Conservation (phyloP, 2,888 invertebrate species). For the Clanis bilineata region DNA sequence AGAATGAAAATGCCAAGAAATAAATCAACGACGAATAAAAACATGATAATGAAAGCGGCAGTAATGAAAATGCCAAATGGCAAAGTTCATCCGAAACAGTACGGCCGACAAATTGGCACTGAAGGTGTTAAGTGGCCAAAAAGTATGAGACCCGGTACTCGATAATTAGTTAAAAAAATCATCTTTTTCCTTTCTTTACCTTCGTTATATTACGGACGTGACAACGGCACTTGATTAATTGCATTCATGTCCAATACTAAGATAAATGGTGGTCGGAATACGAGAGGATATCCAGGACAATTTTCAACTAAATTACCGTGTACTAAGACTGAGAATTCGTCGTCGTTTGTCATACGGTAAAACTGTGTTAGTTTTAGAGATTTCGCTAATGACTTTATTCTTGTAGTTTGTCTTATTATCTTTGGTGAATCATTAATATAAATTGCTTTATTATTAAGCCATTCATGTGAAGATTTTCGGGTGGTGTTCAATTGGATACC, state of each 20-base stretch:
- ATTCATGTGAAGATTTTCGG: slow-evolving; percentile 30
- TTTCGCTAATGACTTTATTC: slow-evolving; percentile 67
- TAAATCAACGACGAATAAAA: slow-evolving; percentile 15
- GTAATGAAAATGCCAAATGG: slow-evolving; percentile 15
- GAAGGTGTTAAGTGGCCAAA: slow-evolving; percentile 73
- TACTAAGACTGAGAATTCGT: neutral
- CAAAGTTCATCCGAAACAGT: slow-evolving; percentile 25
- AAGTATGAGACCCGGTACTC: slow-evolving; percentile 59
- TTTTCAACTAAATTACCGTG: neutral
- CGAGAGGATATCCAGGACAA: neutral
- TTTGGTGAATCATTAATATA: slow-evolving; percentile 55
- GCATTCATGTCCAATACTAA: slow-evolving; percentile 68
- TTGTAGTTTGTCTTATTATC: slow-evolving; percentile 55
- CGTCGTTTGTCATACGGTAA: slow-evolving; percentile 31
- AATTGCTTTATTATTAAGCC: slow-evolving; percentile 44
- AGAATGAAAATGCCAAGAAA: slow-evolving; percentile 12
- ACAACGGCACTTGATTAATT: slow-evolving; percentile 78
- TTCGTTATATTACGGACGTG: slow-evolving; percentile 67
- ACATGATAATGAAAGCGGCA: slow-evolving; percentile 10
- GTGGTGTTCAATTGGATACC: neutral
- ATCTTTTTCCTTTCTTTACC: slow-evolving; percentile 72
- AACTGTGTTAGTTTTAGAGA: slow-evolving; percentile 69
- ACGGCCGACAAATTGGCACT: slow-evolving; percentile 60
- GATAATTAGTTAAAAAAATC: slow-evolving; percentile 76
- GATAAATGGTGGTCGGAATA: slow-evolving; percentile 58